These are phyloP conservation scores for Triplophysa rosa DNA, from an alignment of 2,113 vertebrate genomes.

Conservation along the genomic window DNA sequence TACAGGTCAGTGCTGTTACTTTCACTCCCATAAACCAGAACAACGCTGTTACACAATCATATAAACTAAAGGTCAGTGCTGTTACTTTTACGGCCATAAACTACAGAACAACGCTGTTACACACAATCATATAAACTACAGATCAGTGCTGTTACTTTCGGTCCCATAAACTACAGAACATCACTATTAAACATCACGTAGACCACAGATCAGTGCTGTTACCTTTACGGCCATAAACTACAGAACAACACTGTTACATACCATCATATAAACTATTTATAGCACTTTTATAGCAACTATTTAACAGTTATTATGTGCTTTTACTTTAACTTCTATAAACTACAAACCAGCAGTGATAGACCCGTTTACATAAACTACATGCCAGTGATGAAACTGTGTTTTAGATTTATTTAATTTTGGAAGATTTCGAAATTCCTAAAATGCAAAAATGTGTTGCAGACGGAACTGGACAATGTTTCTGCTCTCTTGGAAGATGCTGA, in stretches of 20 bases:
- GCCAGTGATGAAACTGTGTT: too few relatives aligned
- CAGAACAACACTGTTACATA: background rate
- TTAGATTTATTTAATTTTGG: too few relatives aligned
- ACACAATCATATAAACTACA: background rate
- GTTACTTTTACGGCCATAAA: background rate
- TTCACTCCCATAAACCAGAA: background rate
- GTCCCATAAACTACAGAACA: background rate
- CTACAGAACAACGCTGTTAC: background rate
- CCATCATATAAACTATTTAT: background rate
- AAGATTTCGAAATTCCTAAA: too few relatives aligned
- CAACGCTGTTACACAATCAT: too few relatives aligned
- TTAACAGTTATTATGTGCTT: background rate
- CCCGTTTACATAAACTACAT: background rate
- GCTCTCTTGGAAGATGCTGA: conserved; percentile 90
- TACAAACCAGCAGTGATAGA: too few relatives aligned
- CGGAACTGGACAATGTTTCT: conserved; percentile 90
- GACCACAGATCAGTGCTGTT: background rate
- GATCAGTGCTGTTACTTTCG: background rate
- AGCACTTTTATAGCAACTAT: too few relatives aligned
- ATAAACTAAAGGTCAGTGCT: background rate
- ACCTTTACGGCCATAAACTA: too few relatives aligned
- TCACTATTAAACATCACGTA: background rate
- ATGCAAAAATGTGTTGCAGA: conserved; percentile 64
- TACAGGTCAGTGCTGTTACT: background rate
- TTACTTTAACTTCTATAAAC: too few relatives aligned